Conservation (phyloP, 2,113 vertebrate genomes). For the Poeciliopsis occidentalis region DNA sequence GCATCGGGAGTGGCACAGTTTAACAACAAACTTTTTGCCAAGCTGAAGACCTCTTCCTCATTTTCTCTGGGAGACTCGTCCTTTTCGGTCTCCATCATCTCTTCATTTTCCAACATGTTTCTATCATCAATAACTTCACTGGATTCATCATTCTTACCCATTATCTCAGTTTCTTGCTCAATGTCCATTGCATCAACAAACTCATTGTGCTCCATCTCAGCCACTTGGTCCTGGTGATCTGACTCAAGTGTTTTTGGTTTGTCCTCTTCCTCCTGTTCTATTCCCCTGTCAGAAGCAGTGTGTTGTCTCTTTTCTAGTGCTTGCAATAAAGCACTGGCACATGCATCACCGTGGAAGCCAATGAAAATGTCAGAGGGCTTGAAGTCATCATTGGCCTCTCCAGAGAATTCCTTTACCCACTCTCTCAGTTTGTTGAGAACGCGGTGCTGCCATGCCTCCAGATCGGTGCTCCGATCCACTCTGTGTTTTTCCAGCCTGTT, state of each 20-base stretch:
- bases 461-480: slow-evolving; percentile 79
- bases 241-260: slow-evolving; percentile 17
- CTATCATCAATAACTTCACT: slow-evolving; percentile 11
- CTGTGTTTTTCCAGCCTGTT: slow-evolving; percentile 84
- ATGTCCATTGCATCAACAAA: slow-evolving; percentile 29
- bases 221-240: not conserved
- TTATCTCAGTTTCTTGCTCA: not conserved
- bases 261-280: not conserved
- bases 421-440: slow-evolving; percentile 69
- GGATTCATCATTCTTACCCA: slow-evolving; percentile 17
- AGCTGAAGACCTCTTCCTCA: slow-evolving; percentile 66
- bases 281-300: not conserved
- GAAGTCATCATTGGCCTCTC: slow-evolving; percentile 48
- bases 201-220: slow-evolving; percentile 1
- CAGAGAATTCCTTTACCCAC: slow-evolving; percentile 71
- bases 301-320: slow-evolving; percentile 62
- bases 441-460: slow-evolving; percentile 71
- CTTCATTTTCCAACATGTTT: slow-evolving; percentile 1
- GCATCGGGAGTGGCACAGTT: slow-evolving; percentile 81
- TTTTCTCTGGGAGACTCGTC: slow-evolving; percentile 7
- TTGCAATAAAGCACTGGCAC: slow-evolving; percentile 78
- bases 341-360: slow-evolving; percentile 80
- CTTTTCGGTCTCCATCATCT: slow-evolving; percentile 33
- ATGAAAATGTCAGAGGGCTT: slow-evolving; percentile 73
- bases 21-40: slow-evolving; percentile 75